phyloP scores from a whole-genome alignment of 2,888 invertebrate genomes.

The Mystacides longicornis region DNA sequence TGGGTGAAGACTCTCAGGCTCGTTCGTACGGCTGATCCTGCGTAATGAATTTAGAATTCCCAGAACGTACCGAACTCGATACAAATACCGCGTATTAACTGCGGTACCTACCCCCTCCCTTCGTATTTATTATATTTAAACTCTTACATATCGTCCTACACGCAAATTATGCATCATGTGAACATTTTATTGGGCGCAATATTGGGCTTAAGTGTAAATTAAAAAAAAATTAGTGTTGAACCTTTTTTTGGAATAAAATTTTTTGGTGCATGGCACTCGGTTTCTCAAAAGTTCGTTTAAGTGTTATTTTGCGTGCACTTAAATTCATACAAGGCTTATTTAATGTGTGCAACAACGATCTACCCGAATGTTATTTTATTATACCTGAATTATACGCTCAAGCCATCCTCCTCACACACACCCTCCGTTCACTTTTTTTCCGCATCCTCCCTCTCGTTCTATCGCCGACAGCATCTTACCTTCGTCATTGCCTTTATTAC shows the following conservation, averaged over 20 bases:
- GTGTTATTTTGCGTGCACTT: too few relatives aligned
- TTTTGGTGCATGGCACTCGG: too few relatives aligned
- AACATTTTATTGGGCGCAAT: too few relatives aligned
- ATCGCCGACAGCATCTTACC: neutral
- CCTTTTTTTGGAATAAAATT: too few relatives aligned
- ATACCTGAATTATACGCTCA: too few relatives aligned
- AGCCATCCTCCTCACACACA: neutral
- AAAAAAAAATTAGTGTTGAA: too few relatives aligned
- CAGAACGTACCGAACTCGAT: neutral
- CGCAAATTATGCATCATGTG: neutral
- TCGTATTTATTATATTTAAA: neutral
- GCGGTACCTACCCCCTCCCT: neutral
- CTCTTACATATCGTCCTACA: neutral
- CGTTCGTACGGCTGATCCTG: constrained; percentile 2
- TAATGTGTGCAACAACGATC: too few relatives aligned
- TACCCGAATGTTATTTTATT: too few relatives aligned
- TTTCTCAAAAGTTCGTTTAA: too few relatives aligned
- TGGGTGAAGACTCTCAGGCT: too few relatives aligned
- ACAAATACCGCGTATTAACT: neutral
- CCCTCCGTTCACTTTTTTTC: neutral
- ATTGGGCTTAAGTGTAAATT: too few relatives aligned
- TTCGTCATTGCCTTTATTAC: neutral
- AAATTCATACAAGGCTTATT: too few relatives aligned
- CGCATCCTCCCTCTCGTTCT: neutral
- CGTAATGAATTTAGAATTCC: constrained; percentile 6